Evolutionary conservation across 2,888 invertebrate species (phyloP), one percentile per base, ranked within the genome.

Genomic region (Latheticus oryzae): DNA sequence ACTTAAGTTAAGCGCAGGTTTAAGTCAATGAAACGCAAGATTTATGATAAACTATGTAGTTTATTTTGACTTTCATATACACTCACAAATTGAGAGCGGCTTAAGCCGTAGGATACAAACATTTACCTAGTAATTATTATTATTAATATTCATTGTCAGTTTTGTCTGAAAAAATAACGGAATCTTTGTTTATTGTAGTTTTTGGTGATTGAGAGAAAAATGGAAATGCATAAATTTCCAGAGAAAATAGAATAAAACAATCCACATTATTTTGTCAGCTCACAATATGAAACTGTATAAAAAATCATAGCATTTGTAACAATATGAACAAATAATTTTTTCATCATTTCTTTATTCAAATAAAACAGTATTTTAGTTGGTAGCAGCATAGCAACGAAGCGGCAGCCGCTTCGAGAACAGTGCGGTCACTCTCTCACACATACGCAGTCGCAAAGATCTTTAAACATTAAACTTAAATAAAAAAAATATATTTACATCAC

Each of bases 11-110:
- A 33, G 51, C 24, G 40, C 21, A 21, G 33, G 21, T 51, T 30
- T 30, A 12, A 32, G 13, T n/a, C 23, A 50, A 50, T 50, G 15
- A 50, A 37, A 50, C 13, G 19, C 38, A 28, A 28, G 13, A 33
- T 66, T 69, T 79, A 79, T 79, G 79, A 79, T 79, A 79, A 79
- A 79, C 79, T 79, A 79, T 79, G 78, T 78, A 79, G 79, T 79
- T 79, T 79, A 79, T 79, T 59, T 79, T 79, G 79, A 79, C 79
- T 79, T 79, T 79, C 79, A 79, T 79, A 79, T 79, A 79, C 79
- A 79, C 79, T 79, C 79, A 79, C 79, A 79, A 79, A 78, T 77
- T 79, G 79, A 79, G 79, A 79, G 78, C 77, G 78, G 78, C 79
- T 72, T 73, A 77, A 78, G 79, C 79, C 79, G 78, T 78, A 79